Percentiles rank a stretch among this genome's conserved stretches.
phyloP scores from a whole-genome alignment of 2,797 vertebrate species.

The Poecilia picta region DNA sequence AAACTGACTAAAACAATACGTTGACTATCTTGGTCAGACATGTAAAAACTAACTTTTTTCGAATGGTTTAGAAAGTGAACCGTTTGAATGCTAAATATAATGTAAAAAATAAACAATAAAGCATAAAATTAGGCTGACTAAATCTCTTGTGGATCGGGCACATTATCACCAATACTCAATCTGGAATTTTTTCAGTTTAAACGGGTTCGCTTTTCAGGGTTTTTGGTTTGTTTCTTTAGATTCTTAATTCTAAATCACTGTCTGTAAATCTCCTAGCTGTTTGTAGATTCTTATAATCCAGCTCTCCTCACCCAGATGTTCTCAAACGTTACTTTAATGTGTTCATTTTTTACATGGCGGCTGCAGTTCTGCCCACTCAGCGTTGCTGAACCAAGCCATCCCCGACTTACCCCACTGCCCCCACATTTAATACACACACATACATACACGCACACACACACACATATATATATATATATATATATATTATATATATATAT shows the following conservation, averaged over 20 bases:
- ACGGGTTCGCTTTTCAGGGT: neutral
- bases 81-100: too few relatives aligned
- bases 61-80: too few relatives aligned
- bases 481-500: constrained; percentile 6
- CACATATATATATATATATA: constrained; percentile 19
- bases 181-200: too few relatives aligned
- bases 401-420: constrained; percentile 30
- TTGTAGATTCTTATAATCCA: neutral
- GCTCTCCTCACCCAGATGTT: neutral
- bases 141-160: too few relatives aligned
- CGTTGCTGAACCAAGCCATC: constrained; percentile 11
- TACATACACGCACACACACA: constrained; percentile 13
- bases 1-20: too few relatives aligned
- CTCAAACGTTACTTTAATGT: neutral
- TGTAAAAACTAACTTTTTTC: too few relatives aligned
- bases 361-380: constrained; percentile 17
- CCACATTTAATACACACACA: constrained; percentile 32
- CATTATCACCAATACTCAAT: too few relatives aligned
- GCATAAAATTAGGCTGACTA: too few relatives aligned
- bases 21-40: too few relatives aligned
- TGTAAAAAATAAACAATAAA: too few relatives aligned
- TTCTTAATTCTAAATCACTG: neutral
- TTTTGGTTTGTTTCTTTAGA: neutral
- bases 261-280: neutral
- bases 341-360: neutral